These are phyloP conservation scores for Aethina tumida DNA, from an alignment of 1,140 invertebrate species.

Conservation along the genomic window DNA sequence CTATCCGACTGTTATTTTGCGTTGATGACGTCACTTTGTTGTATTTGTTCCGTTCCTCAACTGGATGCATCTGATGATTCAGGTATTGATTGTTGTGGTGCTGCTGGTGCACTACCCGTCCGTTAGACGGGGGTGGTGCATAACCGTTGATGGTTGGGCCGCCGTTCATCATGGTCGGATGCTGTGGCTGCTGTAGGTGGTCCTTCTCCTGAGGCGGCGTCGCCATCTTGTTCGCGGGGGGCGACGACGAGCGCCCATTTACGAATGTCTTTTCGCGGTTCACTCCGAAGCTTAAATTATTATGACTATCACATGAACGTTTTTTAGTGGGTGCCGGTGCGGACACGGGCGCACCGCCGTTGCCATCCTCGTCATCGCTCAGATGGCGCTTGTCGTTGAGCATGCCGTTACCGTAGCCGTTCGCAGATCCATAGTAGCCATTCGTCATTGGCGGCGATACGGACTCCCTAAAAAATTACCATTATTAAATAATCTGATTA, in stretches of 20 bases:
- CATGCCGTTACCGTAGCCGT: conserved; percentile 15
- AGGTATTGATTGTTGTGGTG: not conserved
- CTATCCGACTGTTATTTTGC: conserved; percentile 21
- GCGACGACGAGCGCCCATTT: conserved; percentile 8
- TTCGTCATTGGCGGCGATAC: conserved; percentile 9
- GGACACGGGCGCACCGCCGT: conserved; percentile 6
- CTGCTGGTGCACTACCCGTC: too few species aligned
- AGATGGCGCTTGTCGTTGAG: conserved; percentile 23
- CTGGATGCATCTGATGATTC: conserved; percentile 1
- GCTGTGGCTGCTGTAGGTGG: too few species aligned
- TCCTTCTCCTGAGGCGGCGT: conserved; percentile 4
- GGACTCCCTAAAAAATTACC: too few species aligned
- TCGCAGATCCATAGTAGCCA: conserved; percentile 20
- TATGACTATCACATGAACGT: conserved; percentile 26
- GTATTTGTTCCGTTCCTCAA: conserved; percentile 18
- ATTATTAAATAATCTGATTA: too few species aligned
- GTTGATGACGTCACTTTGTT: conserved; percentile 24
- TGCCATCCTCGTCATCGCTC: conserved; percentile 31
- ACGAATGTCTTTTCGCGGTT: conserved; percentile 19
- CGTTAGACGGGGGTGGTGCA: too few species aligned
- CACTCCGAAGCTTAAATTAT: conserved; percentile 16
- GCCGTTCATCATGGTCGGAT: conserved; percentile 3
- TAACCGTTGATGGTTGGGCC: too few species aligned
- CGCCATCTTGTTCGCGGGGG: conserved; percentile 8
- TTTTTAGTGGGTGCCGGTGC: conserved; percentile 10